A percentile compares a stretch with the other conserved stretches of the same genome.
Conservation (phyloP, 2,113 vertebrate species). For the Ptilorrhoa leucosticta region DNA sequence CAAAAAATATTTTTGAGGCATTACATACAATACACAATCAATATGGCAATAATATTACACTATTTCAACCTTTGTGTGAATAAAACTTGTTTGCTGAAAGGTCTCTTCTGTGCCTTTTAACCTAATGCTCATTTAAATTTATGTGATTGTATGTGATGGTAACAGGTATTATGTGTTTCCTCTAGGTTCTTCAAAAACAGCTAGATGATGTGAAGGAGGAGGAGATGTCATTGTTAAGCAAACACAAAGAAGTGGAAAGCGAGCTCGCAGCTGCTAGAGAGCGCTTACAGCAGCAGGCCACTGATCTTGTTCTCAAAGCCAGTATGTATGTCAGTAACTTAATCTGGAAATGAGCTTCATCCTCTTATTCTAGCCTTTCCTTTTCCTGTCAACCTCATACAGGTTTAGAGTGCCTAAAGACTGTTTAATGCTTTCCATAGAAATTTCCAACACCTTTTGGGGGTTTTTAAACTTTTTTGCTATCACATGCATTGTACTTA, state of each 20-base stretch:
- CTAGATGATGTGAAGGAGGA: slow-evolving; percentile 94
- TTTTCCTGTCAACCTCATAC: background rate
- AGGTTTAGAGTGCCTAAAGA: background rate
- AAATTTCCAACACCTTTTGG: background rate
- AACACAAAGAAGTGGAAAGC: slow-evolving; percentile 94
- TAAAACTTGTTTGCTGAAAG: background rate
- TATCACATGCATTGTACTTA: background rate
- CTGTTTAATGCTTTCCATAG: background rate
- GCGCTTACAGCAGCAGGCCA: slow-evolving; percentile 91
- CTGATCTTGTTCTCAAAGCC: slow-evolving; percentile 96
- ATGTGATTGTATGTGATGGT: background rate
- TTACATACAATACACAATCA: background rate
- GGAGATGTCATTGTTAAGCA: slow-evolving; percentile 89
- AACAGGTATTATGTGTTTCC: slow-evolving; percentile 30
- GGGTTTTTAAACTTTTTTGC: background rate
- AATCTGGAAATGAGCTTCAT: background rate
- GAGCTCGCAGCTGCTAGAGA: slow-evolving; percentile 93
- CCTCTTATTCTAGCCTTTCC: background rate
- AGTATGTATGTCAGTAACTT: slow-evolving; percentile 80
- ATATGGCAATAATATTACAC: background rate
- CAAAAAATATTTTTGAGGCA: background rate
- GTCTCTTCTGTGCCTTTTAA: background rate
- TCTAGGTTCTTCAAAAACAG: slow-evolving; percentile 90
- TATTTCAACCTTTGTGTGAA: background rate
- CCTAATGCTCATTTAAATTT: background rate